These are phyloP conservation scores for Hirundichthys speculiger DNA, from an alignment of 2,113 vertebrate species.

Conservation along the genomic window DNA sequence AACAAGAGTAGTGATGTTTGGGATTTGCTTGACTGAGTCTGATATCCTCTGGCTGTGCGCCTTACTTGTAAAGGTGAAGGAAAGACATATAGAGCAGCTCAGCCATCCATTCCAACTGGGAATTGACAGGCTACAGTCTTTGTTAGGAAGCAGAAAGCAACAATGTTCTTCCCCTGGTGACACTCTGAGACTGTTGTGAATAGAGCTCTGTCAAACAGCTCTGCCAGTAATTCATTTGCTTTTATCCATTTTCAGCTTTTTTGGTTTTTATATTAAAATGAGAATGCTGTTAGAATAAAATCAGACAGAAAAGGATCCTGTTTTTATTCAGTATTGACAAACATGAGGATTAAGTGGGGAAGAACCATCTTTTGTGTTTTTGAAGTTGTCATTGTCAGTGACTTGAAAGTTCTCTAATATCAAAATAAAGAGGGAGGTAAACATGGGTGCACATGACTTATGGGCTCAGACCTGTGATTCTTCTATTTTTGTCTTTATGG, in stretches of 20 bases:
- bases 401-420: no score
- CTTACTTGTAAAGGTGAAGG: not conserved
- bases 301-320: not conserved
- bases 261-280: not conserved
- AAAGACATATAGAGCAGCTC: not conserved
- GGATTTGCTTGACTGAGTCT: conserved; percentile 2
- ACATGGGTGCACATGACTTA: no score
- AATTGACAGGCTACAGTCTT: not conserved
- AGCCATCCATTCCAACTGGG: not conserved
- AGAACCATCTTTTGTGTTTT: no score
- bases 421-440: no score
- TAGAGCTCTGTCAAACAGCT: not conserved
- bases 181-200: no score
- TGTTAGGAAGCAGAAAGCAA: not conserved
- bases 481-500: no score
- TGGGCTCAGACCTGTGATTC: no score
- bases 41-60: conserved; percentile 11
- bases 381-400: no score
- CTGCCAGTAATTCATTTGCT: not conserved
- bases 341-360: not conserved
- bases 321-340: not conserved
- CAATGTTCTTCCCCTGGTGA: not conserved
- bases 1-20: conserved; percentile 29
- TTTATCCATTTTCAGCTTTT: not conserved
- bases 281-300: not conserved